These are phyloP conservation scores for Nothobranchius kuhntae DNA, from an alignment of 2,113 vertebrate species.

Conservation along the genomic window DNA sequence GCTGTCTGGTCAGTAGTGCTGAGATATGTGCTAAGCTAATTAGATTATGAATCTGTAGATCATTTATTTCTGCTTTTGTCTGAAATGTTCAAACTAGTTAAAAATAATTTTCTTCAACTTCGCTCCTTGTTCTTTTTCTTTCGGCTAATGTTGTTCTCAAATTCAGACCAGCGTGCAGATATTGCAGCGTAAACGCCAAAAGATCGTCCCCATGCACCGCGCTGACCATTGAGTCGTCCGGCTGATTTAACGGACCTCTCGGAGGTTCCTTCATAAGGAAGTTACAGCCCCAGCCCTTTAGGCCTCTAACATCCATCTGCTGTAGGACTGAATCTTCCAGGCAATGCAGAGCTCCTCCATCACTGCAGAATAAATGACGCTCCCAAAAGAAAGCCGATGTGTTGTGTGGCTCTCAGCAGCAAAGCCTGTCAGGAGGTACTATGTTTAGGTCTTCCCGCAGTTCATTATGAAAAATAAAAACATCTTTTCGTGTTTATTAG, in stretches of 20 bases:
- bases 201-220: neutral
- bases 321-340: neutral
- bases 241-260: neutral
- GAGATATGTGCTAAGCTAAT: too few relatives aligned
- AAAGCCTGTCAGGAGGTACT: neutral
- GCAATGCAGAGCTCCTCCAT: constrained; percentile 11
- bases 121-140: too few relatives aligned
- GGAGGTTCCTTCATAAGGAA: too few relatives aligned
- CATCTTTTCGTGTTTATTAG: too few relatives aligned
- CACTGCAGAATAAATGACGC: constrained; percentile 20
- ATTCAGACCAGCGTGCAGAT: neutral
- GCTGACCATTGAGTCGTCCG: neutral
- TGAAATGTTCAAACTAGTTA: too few relatives aligned
- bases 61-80: too few relatives aligned
- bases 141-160: neutral
- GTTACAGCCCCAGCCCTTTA: too few relatives aligned
- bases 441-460: too few relatives aligned
- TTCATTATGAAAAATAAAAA: too few relatives aligned
- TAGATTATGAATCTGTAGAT: too few relatives aligned
- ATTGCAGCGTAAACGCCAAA: neutral
- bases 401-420: constrained; percentile 19
- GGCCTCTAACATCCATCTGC: neutral
- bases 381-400: constrained; percentile 1
- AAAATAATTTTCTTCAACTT: too few relatives aligned
- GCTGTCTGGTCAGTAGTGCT: too few relatives aligned